Conservation (phyloP, 2,888 invertebrate species). For the Cheilosia vulpina region DNA sequence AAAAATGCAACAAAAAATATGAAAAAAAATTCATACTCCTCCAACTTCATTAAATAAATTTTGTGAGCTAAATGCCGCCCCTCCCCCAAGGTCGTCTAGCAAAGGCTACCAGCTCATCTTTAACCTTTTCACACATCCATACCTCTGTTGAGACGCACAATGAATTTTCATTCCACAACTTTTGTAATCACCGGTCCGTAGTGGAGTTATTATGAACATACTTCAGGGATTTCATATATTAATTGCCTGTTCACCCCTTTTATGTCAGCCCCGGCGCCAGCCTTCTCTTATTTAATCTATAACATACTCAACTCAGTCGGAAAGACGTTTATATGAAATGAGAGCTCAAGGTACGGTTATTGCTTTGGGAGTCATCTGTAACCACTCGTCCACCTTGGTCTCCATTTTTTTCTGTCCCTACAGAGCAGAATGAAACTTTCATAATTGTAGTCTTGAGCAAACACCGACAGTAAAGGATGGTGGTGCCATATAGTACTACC, state of each 20-base stretch:
- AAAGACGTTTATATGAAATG: conserved; percentile 23
- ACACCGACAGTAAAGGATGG: conserved; percentile 55
- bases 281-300: conserved; percentile 53
- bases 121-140: background rate
- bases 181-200: conserved; percentile 53
- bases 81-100: background rate
- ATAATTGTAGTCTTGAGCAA: conserved; percentile 75
- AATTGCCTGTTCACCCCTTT: conserved; percentile 68
- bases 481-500: conserved; percentile 5
- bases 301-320: conserved; percentile 51
- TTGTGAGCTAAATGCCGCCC: background rate
- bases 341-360: conserved; percentile 64
- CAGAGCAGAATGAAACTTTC: conserved; percentile 71
- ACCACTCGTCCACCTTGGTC: conserved; percentile 71
- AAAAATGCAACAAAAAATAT: too few species aligned
- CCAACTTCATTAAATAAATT: too few species aligned
- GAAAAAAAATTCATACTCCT: too few species aligned
- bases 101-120: background rate
- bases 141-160: conserved; percentile 1
- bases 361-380: conserved; percentile 74
- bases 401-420: conserved; percentile 34
- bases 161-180: conserved; percentile 54
- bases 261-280: background rate
- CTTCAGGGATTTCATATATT: conserved; percentile 73
- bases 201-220: conserved; percentile 64